phyloP scores from a whole-genome alignment of 92 coral and sea anemone genomes.

The Epizoanthus stellaris region DNA sequence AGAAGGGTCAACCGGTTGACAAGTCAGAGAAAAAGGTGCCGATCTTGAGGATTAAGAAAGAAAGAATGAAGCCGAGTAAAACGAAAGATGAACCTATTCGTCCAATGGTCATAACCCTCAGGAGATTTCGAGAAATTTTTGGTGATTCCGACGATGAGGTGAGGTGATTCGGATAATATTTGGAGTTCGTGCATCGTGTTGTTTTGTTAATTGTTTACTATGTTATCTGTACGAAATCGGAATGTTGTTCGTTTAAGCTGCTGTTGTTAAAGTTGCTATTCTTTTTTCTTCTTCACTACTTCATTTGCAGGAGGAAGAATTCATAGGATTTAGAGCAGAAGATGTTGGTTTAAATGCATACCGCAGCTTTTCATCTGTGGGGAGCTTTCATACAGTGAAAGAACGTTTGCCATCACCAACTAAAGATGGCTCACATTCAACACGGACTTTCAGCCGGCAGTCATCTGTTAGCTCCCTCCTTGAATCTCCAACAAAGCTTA shows the following conservation, averaged over 20 bases:
- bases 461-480: constrained; percentile 28
- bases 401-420: constrained; percentile 39
- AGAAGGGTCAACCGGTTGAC: constrained; percentile 69
- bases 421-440: constrained; percentile 55
- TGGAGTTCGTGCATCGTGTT: constrained; percentile 55
- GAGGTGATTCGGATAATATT: constrained; percentile 30
- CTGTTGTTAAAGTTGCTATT: neutral
- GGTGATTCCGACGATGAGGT: constrained; percentile 99
- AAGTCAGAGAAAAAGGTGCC: constrained; percentile 59
- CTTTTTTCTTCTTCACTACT: neutral
- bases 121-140: constrained; percentile 91
- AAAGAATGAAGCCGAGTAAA: constrained; percentile 30
- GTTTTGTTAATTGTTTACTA: constrained; percentile 71
- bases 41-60: constrained; percentile 63
- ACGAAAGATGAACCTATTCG: constrained; percentile 45
- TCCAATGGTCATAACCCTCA: constrained; percentile 81
- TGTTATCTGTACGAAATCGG: constrained; percentile 13
- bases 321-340: constrained; percentile 94
- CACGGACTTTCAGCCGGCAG: constrained; percentile 37
- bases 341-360: constrained; percentile 91
- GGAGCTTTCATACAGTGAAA: neutral
- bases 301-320: constrained; percentile 81
- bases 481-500: constrained; percentile 22
- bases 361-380: constrained; percentile 62
- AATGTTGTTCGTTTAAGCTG: constrained; percentile 18